Percentiles rank a stretch among this genome's conserved stretches.
Evolutionary conservation across 1,140 invertebrate genomes (phyloP).

Genomic region (Caenorhabditis tropicalis): DNA sequence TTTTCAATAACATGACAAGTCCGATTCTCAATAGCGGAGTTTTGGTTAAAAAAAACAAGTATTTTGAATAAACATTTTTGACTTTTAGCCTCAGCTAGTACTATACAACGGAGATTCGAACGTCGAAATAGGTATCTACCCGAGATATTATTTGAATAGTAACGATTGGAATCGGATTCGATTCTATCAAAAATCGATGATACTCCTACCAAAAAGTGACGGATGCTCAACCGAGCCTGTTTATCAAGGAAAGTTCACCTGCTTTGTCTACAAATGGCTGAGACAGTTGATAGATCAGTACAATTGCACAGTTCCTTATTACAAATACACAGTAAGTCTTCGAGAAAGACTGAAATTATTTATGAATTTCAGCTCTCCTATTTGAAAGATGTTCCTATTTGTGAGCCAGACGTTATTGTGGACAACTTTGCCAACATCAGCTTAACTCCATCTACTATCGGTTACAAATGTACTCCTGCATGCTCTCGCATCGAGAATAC

Average conservation of each 20-base stretch:
- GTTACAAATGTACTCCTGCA: slow-evolving; percentile 35
- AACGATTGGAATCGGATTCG: slow-evolving; percentile 51
- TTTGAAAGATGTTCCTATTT: slow-evolving; percentile 20
- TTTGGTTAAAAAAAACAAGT: background rate
- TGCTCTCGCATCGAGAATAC: slow-evolving; percentile 44
- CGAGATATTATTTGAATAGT: slow-evolving; percentile 43
- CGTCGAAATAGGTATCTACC: slow-evolving; percentile 39
- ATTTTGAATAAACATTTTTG: background rate
- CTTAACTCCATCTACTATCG: background rate
- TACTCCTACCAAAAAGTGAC: slow-evolving; percentile 25
- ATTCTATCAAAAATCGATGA: slow-evolving; percentile 42
- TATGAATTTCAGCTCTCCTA: background rate
- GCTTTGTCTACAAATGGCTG: slow-evolving; percentile 47
- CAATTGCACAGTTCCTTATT: slow-evolving; percentile 51
- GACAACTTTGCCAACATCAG: slow-evolving; percentile 28
- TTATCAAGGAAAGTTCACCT: slow-evolving; percentile 45
- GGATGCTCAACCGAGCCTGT: slow-evolving; percentile 30
- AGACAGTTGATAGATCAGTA: slow-evolving; percentile 26
- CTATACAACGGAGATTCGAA: slow-evolving; percentile 43
- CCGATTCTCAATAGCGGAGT: slow-evolving; percentile 31
- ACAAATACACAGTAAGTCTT: background rate
- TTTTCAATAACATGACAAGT: slow-evolving; percentile 40
- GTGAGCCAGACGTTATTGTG: slow-evolving; percentile 42
- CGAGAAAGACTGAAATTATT: background rate
- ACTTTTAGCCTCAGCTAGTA: slow-evolving; percentile 30